Evolutionary conservation across 1,140 invertebrate genomes (phyloP).

Genomic region (Zaprionus capensis): DNA sequence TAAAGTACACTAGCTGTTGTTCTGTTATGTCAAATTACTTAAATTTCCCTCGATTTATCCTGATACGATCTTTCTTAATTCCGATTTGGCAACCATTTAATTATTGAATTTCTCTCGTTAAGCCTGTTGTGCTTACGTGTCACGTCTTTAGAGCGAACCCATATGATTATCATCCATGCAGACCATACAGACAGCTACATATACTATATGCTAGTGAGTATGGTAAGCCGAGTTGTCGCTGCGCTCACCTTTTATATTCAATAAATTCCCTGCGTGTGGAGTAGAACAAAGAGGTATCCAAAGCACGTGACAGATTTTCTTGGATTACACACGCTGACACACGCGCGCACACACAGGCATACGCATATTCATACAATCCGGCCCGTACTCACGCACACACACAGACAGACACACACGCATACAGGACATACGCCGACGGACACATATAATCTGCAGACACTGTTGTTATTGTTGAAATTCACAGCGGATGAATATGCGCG

Average conservation of each 20-base stretch:
- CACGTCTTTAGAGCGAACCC: conserved; percentile 12
- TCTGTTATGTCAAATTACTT: too few species aligned
- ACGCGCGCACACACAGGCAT: conserved; percentile 36
- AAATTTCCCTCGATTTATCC: neutral
- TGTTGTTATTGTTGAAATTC: conserved; percentile 41
- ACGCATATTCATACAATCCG: conserved; percentile 32
- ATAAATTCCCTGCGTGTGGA: conserved; percentile 64
- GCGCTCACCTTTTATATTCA: conserved; percentile 74
- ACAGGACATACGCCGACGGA: neutral
- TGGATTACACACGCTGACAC: conserved; percentile 72
- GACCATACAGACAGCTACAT: neutral
- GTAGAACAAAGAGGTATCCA: conserved; percentile 71
- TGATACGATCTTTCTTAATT: neutral
- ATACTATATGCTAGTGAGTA: conserved; percentile 12
- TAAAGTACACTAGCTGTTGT: too few species aligned
- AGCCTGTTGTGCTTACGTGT: conserved; percentile 1
- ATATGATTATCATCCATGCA: conserved; percentile 5
- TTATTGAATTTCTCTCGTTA: conserved; percentile 4
- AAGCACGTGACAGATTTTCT: conserved; percentile 80
- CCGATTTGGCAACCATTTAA: neutral
- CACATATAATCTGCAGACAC: conserved; percentile 20
- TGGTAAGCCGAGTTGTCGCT: conserved; percentile 38
- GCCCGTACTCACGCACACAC: conserved; percentile 3
- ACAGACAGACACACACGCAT: neutral
- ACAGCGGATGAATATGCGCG: conserved; percentile 36